These are phyloP conservation scores for Eupsittula cactorum DNA, from an alignment of 2,113 vertebrate genomes.

Conservation along the genomic window DNA sequence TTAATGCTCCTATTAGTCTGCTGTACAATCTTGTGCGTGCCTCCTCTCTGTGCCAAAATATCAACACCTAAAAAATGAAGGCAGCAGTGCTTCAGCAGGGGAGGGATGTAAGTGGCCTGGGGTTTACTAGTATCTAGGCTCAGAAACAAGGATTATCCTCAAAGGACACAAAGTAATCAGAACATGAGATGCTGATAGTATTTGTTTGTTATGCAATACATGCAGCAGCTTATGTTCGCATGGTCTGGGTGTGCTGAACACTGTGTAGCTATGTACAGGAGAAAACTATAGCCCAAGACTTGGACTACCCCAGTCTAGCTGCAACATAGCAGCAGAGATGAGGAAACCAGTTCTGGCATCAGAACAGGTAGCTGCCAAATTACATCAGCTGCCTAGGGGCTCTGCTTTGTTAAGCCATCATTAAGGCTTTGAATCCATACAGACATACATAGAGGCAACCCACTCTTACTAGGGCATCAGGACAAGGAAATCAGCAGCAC, in stretches of 20 bases:
- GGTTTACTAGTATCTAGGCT: background rate
- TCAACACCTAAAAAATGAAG: background rate
- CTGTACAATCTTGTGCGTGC: background rate
- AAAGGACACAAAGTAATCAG: background rate
- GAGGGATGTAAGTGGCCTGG: accelerated
- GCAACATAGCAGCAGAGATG: background rate
- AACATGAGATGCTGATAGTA: background rate
- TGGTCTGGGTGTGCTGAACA: background rate
- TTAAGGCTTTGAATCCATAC: background rate
- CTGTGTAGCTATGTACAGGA: accelerated
- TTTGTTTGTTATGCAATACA: background rate
- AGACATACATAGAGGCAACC: background rate
- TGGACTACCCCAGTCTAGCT: background rate
- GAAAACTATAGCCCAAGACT: background rate
- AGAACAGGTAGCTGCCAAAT: background rate
- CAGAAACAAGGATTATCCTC: background rate
- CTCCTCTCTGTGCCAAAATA: background rate
- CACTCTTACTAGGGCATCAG: background rate
- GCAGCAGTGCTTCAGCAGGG: accelerated
- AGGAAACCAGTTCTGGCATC: background rate
- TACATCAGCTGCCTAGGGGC: background rate
- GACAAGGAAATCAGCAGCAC: background rate
- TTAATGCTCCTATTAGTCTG: background rate
- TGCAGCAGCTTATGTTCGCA: background rate
- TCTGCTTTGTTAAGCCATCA: background rate